Evolutionary conservation across 2,888 invertebrate species (phyloP).

Genomic region (Ypsolopha sequella): DNA sequence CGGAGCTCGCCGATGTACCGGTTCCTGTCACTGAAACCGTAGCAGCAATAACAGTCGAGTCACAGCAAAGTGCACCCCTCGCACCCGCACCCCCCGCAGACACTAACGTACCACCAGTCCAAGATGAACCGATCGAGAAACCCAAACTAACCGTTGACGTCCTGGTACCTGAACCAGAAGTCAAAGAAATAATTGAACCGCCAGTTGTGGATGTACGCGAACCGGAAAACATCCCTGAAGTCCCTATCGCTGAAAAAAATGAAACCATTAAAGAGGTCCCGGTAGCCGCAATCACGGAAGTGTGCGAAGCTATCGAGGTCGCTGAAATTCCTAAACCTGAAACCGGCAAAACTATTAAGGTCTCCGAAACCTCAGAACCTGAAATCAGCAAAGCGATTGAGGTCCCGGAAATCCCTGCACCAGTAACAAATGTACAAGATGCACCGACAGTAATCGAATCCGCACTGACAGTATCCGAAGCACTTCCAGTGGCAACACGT

Average conservation of each 20-base stretch:
- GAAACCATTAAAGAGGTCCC: not conserved
- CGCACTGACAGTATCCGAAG: not conserved
- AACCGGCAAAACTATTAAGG: not conserved
- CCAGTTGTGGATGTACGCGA: not conserved
- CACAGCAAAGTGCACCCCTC: not conserved
- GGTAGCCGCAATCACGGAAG: not conserved
- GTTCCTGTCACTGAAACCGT: conserved; percentile 1
- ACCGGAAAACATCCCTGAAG: not conserved
- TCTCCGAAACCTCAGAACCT: not conserved
- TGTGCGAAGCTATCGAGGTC: not conserved
- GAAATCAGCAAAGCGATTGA: not conserved
- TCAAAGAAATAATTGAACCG: not conserved
- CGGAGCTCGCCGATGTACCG: conserved; percentile 42
- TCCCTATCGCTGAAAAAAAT: not conserved
- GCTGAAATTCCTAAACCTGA: not conserved
- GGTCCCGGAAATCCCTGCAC: not conserved
- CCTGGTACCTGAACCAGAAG: not conserved
- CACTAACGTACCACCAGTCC: not conserved
- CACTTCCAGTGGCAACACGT: not conserved
- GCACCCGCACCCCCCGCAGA: not conserved
- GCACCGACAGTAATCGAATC: not conserved
- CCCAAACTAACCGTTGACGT: not conserved
- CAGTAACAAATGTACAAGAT: not conserved
- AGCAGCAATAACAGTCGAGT: not conserved
- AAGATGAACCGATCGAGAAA: too few relatives aligned